Conservation (phyloP, 2,888 invertebrate species). For the Hetaerina titia region DNA sequence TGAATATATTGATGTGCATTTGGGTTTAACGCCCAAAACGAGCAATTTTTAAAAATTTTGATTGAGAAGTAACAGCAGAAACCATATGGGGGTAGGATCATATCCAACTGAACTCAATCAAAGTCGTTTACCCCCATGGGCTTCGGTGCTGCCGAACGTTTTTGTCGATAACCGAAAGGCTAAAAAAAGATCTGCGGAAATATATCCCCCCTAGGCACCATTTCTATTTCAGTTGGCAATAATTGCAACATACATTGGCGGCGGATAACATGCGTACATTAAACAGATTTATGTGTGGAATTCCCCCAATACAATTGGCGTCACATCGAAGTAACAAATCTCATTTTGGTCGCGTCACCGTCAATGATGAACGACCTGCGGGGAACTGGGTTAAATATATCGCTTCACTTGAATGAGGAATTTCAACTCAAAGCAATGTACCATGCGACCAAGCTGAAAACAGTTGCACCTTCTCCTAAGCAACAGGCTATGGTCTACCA, state of each 20-base stretch:
- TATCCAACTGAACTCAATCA: neutral
- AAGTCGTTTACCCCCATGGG: neutral
- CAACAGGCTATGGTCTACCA: too few species aligned
- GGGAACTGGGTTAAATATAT: neutral
- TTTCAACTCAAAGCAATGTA: neutral
- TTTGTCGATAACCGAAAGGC: neutral
- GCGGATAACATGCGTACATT: neutral
- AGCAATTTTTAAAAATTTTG: too few species aligned
- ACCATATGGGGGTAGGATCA: neutral
- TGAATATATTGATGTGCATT: too few species aligned
- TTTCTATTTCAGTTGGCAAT: neutral
- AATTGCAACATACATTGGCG: neutral
- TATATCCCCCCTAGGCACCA: neutral
- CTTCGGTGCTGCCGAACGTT: neutral
- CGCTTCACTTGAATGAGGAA: neutral
- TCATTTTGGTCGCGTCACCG: neutral
- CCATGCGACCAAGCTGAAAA: neutral
- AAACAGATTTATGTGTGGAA: constrained; percentile 8
- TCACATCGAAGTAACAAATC: neutral
- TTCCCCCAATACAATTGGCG: neutral
- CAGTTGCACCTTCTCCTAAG: too few species aligned
- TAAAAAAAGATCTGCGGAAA: neutral
- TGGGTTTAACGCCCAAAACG: too few species aligned
- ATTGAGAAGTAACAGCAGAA: too few species aligned
- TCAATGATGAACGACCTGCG: neutral